Conservation (phyloP, 2,113 vertebrate genomes). For the Brachyistius frenatus region DNA sequence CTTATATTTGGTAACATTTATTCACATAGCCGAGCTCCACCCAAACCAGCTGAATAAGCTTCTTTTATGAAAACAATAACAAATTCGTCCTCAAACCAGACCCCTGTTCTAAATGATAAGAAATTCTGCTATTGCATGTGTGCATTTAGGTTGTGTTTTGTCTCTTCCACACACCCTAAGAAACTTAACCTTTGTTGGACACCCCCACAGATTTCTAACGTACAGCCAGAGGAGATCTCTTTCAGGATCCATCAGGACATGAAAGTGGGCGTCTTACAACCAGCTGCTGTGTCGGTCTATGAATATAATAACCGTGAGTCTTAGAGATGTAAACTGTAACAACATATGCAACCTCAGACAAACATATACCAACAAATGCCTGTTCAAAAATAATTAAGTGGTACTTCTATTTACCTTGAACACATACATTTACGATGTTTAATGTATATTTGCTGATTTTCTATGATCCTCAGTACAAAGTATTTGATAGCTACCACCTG, state of each 20-base stretch:
- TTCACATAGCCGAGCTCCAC: too few relatives aligned
- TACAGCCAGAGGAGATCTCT: conserved; percentile 43
- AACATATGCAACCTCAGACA: background rate
- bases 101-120: too few relatives aligned
- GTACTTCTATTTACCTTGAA: background rate
- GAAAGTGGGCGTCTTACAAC: conserved; percentile 82
- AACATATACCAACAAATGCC: background rate
- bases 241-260: conserved; percentile 82
- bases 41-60: too few relatives aligned
- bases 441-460: background rate
- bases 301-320: conserved; percentile 82
- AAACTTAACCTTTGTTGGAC: background rate
- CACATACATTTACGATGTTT: background rate
- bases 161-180: background rate
- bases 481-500: background rate
- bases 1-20: too few relatives aligned
- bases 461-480: background rate
- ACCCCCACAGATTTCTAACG: conserved; percentile 63
- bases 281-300: conserved; percentile 83
- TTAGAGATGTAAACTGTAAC: background rate
- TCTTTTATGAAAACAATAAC: too few relatives aligned
- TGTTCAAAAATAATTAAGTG: background rate
- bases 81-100: too few relatives aligned
- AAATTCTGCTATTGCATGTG: too few relatives aligned
- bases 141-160: background rate